Percentiles rank a stretch among this genome's conserved stretches.
phyloP scores from a whole-genome alignment of 2,113 vertebrate species.

The Sialia sialis region DNA sequence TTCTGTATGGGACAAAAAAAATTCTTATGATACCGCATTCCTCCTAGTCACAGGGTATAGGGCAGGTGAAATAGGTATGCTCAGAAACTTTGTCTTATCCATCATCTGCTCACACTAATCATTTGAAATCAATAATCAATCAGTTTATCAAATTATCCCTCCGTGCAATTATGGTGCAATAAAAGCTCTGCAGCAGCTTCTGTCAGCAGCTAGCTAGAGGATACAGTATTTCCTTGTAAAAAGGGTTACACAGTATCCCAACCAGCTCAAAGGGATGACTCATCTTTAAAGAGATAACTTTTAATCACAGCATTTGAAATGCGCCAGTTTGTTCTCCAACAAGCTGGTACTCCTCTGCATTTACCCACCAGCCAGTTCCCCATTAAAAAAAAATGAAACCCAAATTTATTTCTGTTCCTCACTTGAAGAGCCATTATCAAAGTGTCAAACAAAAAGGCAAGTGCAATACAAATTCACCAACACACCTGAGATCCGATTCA shows the following conservation, averaged over 20 bases:
- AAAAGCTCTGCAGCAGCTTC: not conserved
- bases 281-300: not conserved
- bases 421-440: not conserved
- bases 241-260: not conserved
- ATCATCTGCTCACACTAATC: not conserved
- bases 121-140: not conserved
- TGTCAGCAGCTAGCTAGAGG: not conserved
- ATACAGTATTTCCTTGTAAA: not conserved
- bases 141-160: not conserved
- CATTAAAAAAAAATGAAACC: not conserved
- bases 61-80: accelerated
- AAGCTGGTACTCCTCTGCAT: conserved; percentile 18
- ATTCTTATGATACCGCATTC: accelerated
- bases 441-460: not conserved
- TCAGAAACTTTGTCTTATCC: not conserved
- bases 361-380: not conserved
- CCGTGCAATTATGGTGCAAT: not conserved
- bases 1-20: conserved; percentile 67
- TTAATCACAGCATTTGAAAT: not conserved
- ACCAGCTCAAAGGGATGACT: not conserved
- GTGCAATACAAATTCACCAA: not conserved
- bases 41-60: accelerated
- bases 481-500: conserved; percentile 92
- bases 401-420: not conserved
- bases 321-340: not conserved